These are phyloP conservation scores for Epinotia nisella DNA, from an alignment of 2,888 invertebrate genomes.

Conservation along the genomic window DNA sequence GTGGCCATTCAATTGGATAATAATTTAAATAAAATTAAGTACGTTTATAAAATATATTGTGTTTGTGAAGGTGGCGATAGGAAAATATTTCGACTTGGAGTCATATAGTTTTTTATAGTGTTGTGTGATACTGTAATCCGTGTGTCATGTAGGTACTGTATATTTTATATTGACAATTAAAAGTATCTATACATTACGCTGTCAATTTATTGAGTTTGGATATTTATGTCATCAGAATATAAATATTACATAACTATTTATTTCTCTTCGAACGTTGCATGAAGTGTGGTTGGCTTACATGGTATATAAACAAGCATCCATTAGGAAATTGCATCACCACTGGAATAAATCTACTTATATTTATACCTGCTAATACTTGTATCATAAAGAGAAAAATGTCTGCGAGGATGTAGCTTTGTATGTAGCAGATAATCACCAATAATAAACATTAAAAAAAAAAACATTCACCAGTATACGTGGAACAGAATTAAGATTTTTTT, in stretches of 20 bases:
- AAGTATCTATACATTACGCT: not conserved
- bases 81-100: conserved; percentile 61
- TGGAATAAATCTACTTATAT: too few species aligned
- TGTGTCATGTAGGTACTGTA: conserved; percentile 7
- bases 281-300: too few species aligned
- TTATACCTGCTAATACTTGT: too few species aligned
- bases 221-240: not conserved
- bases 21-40: conserved; percentile 43
- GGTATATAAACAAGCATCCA: too few species aligned
- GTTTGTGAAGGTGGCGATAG: conserved; percentile 62
- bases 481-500: too few species aligned
- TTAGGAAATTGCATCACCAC: too few species aligned
- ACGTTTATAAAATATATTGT: conserved; percentile 49
- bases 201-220: not conserved
- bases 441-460: too few species aligned
- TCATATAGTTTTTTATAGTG: conserved; percentile 7
- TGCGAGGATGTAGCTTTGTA: too few species aligned
- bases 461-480: too few species aligned
- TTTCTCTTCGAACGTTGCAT: too few species aligned
- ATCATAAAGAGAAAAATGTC: too few species aligned
- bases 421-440: too few species aligned
- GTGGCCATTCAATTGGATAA: conserved; percentile 39
- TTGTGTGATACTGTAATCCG: conserved; percentile 25
- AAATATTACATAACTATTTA: not conserved
- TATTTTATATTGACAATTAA: conserved; percentile 24